Evolutionary conservation across 2,797 vertebrate species (phyloP), one percentile per base, ranked within the genome.

Genomic region (Xerus rutilus): DNA sequence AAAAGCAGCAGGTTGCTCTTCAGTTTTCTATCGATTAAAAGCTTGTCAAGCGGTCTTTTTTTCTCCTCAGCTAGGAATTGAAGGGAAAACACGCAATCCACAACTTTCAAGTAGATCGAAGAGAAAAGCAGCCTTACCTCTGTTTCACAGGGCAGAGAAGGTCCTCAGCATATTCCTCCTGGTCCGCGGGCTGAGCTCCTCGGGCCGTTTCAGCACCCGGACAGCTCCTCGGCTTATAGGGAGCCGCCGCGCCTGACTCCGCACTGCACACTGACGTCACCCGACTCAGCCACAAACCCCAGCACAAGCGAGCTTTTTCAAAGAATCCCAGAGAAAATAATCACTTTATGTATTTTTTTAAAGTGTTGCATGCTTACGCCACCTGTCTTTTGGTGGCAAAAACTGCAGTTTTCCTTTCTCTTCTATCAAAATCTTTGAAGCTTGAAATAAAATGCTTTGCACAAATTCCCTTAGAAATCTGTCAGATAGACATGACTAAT

Each of bases 151-250:
- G 83, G 72, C 96, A 95, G 96, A 94, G 81, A 59, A 94, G 88
- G 39, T 73, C 32, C 82, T 39, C 91, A 96, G 96, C 94, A 96
- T 94, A 93, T 54, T 96, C 96, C 96, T 97, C 45, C 59, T 8
- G 57, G 96, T 96, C 96, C 94, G 73, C 76, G 11, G 5, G 81
- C 49, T 25, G 98, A 90, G 97, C 98, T 97, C 96, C 72, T 95
- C 62, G 77, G 96, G 96, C 96, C 97, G 98, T 79, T 98, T 99
- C 99, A 99, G 99, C 98, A 99, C 99, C 98, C 93, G 99, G 99
- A 99, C 99, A 99, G 99, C 99, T 99, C 99, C 98, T 97, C 14
- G n/a, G 98, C 97, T 99, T 99, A 98, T 98, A 99, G 94, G 47
- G 98, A 97, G 93, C 86, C 95, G 94, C 88, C 15, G 96, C 89